Evolutionary conservation across 2,113 vertebrate species (phyloP), one percentile per base, ranked within the genome.

Genomic region (Brachionichthys hirsutus): DNA sequence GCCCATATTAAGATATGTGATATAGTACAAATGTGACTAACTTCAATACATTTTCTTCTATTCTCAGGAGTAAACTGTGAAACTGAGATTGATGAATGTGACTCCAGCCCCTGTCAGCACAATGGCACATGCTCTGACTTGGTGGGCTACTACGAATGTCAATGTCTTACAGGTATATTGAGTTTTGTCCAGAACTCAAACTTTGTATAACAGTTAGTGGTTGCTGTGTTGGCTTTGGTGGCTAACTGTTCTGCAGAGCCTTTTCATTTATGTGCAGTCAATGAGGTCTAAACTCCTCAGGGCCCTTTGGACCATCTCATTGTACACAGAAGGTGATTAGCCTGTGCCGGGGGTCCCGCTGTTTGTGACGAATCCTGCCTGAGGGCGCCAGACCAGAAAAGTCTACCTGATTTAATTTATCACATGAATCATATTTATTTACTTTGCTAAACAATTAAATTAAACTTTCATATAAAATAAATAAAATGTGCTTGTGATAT

Each of bases 81-180:
- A 58, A 81, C 73, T 2, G 81, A 92, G 70, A 84, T 91, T 64
- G 63, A 81, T 56, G 83, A 83, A 58, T 94, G 94, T 50, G 54
- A 16, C 22, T 91, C 82, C 51, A 87, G 46, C 52, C 88, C 88
- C 16, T 94, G 93, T 84, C 87, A 86, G 75, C 89, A 94, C 75
- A 86, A 88, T 48, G 92, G 92, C 62, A 89, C 84, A 2, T 94
- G 92, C 60, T 48, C 57, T 17, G 85, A 84, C 63, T 80, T 85
- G 56, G 61, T 78, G 24, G 89, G 87, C 43, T 50, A 70, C 77
- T 92, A 93, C 53, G 54, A 80, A 18, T 95, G 94, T 52, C 77
- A 9, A 10, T 95, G 93, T 75, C 92, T 85, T 46, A 12, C 71
- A 88, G 93, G 94, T 94, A 82, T 67, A 82, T 69, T 53, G 54